Base-by-base conservation (phyloP, 1,140 invertebrate species). In the Drosophila serrata region DNA sequence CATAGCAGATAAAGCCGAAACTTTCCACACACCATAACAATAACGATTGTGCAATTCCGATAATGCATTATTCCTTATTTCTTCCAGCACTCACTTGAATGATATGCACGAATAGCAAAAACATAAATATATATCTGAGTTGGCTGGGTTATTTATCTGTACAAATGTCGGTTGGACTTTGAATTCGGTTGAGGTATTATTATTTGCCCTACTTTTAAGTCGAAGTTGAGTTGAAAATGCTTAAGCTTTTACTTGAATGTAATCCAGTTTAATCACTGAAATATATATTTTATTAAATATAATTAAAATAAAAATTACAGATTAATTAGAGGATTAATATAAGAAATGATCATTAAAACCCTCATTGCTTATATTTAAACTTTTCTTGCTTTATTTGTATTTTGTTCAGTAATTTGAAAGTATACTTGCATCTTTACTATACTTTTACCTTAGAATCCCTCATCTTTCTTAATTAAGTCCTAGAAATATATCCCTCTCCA, bases 21-120 rank as follows among this genome's bases (percentile, higher is more conserved):
- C 75, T 86, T 75, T 82, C 58, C 63, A 68, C 64, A 68, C 43
- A 62, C 51, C 49, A 90, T 81, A 84, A 87, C 84, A 80, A 79
- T 87, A 82, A 88, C 76, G 73, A 88, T 84, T 90, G 64, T 75
- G 80, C 84, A 88, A 88, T 88, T 88, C 79, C 84, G 77, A 88
- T 88, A 88, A 88, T 88, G 84, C 84, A 88, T 82, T 86, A 81
- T 69, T 75, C 65, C 60, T 64, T 62, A n/a, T n/a, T 43, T 35
- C 46, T 46, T 13, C 19, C 61, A 64, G 72, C 45, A 46, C 60
- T 65, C 53, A 57, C 60, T 65, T 27, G 11, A 58, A 56, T 51
- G 61, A 49, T 75, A 58, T 63, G 51, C 37, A 55, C 35, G 31
- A 55, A 51, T 63, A 6, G 46, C 31, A 56, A 46, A 45, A 48